Evolutionary conservation across 2,888 invertebrate species (phyloP).

Genomic region (Deilephila porcellus): DNA sequence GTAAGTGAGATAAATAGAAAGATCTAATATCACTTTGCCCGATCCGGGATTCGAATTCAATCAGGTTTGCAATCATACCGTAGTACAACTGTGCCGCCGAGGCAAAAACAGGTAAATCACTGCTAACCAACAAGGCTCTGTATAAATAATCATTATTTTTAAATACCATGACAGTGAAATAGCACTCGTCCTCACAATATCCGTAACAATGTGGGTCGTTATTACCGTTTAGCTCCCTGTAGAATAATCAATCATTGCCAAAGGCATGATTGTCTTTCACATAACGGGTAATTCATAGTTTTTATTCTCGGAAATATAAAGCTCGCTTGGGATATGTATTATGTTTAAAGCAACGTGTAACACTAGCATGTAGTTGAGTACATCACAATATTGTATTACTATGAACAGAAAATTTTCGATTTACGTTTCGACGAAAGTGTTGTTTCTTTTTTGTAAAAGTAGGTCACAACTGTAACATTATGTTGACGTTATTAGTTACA

Average conservation of each 20-base stretch:
- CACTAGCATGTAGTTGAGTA: neutral
- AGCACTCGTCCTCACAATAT: neutral
- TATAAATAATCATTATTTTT: neutral
- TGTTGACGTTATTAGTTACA: neutral
- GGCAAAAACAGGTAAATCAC: too few relatives aligned
- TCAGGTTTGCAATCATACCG: too few relatives aligned
- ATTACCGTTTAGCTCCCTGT: neutral
- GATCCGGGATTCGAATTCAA: too few relatives aligned
- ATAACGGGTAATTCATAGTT: neutral
- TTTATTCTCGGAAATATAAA: neutral
- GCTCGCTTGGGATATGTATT: neutral
- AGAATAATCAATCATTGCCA: slow-evolving; percentile 4
- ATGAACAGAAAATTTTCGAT: neutral
- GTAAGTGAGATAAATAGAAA: too few relatives aligned
- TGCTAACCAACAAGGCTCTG: too few relatives aligned
- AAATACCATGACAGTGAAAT: neutral
- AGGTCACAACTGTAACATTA: neutral
- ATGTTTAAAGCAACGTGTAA: neutral
- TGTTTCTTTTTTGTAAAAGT: too few relatives aligned
- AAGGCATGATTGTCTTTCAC: neutral
- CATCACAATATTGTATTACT: neutral
- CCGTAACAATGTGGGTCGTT: neutral
- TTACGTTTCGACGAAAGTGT: too few relatives aligned
- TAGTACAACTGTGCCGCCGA: too few relatives aligned
- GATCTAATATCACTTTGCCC: too few relatives aligned